Evolutionary conservation across 2,797 vertebrate species (phyloP), one percentile per base, ranked within the genome.

Genomic region (Clarias laeviceps): DNA sequence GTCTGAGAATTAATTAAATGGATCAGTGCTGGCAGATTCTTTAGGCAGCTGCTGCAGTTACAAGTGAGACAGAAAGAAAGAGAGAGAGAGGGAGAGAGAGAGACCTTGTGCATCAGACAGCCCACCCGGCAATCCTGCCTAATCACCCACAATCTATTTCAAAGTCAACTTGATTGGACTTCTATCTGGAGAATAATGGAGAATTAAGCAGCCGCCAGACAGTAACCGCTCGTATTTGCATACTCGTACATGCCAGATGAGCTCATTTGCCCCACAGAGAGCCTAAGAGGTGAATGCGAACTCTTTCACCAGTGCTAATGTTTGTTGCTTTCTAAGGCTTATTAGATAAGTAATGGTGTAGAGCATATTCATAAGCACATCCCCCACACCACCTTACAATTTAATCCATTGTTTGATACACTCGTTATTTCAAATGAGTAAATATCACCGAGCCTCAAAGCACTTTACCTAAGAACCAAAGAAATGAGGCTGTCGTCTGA

Each of bases 1-100:
- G 94, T 95, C 95, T 94, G 92, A 94, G 93, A 95, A 95, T 95
- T 95, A 95, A 96, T 96, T 95, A 96, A 93, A 94, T 94, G 94
- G 94, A 95, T 94, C 92, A 92, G 92, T 93, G 94, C 93, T 94
- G 91, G 87, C 92, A 93, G 93, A 92, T 90, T 94, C 89, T 83
- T 79, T 88, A 93, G 92, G 92, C 94, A 95, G 93, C 93, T 94
- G 82, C 77, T 80, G 93, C 83, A 87, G 91, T 93, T 88, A 91
- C 91, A 91, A 91, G 92, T 40, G 74, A 50, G 65, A 64, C 15
- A 40, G 57, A 32, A 89, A 91, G 92, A 27, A 73, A 57, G 50
- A 57, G 83, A 62, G 56, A 45, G 29, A 80, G 81, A 56, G 0
- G 70, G 18, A 62, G 76, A 83, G 57, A 87, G 56, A 65, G 66